Evolutionary conservation across 2,888 invertebrate species (phyloP), one percentile per base, ranked within the genome.

Genomic region (Stenodera caucasica): DNA sequence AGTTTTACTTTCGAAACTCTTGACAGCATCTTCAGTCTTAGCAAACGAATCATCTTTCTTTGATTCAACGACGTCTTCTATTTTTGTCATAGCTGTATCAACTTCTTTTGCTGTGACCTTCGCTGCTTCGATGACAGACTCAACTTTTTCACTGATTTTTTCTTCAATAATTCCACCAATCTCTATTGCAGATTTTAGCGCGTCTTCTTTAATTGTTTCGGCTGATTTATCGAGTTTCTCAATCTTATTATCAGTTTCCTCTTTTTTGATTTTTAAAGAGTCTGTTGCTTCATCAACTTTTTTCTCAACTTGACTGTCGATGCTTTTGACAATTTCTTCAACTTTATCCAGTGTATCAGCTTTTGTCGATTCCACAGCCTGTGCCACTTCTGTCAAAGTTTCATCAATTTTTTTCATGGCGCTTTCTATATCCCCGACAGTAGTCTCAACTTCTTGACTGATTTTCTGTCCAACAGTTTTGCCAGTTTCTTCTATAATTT

Each of bases 11-110:
- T 58, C 55, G 15, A 45, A 40, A 11, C 55, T 49, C 23, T 57
- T 55, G 11, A 12, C 15, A 21, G 21, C n/a, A 52, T 58, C 49
- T 30, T 49, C 54, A 52, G 33, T 33, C 30, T 35, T 40, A 33
- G 64, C 53, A 57, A 54, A 51, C 30, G 61, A 53, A 54, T 29
- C 57, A 32, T 65, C 58, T 53, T 67, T 57, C 60, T 65, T 57
- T 18, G 55, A 55, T 52, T 61, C 49, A 26, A 56, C 49, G 9
- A 49, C 30, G 12, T 60, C 50, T 49, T 50, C 57, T 32, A 54
- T 69, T 68, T 57, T 66, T 49, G 45, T 45, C 4, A 61, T 55
- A 51, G 37, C 53, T 29, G 59, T 51, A 60, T 64, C 62, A 40
- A 40, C 9, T 40, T 40, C 18, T 8, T 7, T 18, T 15, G 58